Evolutionary conservation across 2,797 vertebrate genomes (phyloP).

Genomic region (Pelochelys cantorii): DNA sequence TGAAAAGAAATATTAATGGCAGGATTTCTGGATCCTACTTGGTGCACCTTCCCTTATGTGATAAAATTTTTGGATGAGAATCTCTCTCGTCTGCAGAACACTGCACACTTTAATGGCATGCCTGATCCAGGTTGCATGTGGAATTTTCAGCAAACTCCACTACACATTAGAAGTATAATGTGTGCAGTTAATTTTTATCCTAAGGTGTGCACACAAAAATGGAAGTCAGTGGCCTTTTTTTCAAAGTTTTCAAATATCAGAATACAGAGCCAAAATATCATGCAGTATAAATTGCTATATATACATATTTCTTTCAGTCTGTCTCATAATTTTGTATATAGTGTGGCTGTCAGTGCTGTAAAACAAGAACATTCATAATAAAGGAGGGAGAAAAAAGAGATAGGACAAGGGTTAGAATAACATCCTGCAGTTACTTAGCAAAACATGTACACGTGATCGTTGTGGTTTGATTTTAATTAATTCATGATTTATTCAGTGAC

Average conservation of each 20-base stretch:
- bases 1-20: background rate
- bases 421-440: background rate
- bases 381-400: background rate
- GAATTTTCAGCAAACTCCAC: constrained; percentile 42
- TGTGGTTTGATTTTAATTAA: background rate
- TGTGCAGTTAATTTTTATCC: constrained; percentile 6
- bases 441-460: background rate
- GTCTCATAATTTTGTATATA: background rate
- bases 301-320: background rate
- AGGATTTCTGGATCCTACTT: background rate
- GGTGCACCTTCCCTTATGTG: background rate
- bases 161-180: constrained; percentile 21
- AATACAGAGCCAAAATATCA: background rate
- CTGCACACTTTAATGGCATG: background rate
- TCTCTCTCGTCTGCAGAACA: background rate
- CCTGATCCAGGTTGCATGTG: background rate
- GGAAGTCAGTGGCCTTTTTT: background rate
- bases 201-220: accelerated
- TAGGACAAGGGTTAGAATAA: background rate
- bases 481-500: background rate
- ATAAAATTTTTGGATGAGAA: background rate
- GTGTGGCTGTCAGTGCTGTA: background rate
- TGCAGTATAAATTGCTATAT: background rate
- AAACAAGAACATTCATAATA: background rate
- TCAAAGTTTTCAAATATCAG: background rate